These are phyloP conservation scores for Toxostoma redivivum DNA, from an alignment of 2,113 vertebrate species.

Conservation along the genomic window DNA sequence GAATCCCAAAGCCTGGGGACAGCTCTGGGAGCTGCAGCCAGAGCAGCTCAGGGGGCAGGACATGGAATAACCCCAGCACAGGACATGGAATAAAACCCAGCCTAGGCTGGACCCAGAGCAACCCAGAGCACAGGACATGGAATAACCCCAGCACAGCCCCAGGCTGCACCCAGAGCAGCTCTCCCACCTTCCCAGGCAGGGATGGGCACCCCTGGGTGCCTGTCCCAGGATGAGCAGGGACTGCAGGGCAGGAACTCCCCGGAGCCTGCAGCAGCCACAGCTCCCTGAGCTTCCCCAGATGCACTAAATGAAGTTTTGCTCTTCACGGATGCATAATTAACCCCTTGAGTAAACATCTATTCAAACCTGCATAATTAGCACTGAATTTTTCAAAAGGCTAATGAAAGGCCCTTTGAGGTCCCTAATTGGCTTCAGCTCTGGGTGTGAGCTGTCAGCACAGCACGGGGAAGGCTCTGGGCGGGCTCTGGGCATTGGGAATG, in stretches of 20 bases:
- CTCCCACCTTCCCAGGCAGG: neutral
- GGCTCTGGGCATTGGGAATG: fast-evolving
- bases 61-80: too few species aligned
- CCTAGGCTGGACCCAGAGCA: too few species aligned
- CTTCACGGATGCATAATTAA: neutral
- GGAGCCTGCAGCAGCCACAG: neutral
- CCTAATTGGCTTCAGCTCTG: neutral
- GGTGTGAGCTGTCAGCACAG: neutral
- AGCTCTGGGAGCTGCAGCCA: neutral
- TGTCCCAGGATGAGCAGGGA: fast-evolving
- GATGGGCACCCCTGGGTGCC: fast-evolving
- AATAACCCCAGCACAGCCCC: fast-evolving
- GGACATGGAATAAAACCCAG: too few species aligned
- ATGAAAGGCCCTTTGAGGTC: neutral
- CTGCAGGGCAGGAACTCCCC: neutral
- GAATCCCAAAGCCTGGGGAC: neutral
- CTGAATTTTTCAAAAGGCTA: neutral
- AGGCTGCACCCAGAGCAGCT: neutral
- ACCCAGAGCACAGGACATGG: too few species aligned
- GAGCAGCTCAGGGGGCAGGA: neutral
- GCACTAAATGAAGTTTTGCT: neutral
- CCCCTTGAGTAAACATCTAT: neutral
- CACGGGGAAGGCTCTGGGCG: neutral
- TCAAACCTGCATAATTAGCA: neutral
- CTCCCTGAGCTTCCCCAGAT: neutral